Percentiles rank a stretch among this genome's conserved stretches.
Conservation (phyloP, 1,140 invertebrate species). For the Phortica variegata region DNA sequence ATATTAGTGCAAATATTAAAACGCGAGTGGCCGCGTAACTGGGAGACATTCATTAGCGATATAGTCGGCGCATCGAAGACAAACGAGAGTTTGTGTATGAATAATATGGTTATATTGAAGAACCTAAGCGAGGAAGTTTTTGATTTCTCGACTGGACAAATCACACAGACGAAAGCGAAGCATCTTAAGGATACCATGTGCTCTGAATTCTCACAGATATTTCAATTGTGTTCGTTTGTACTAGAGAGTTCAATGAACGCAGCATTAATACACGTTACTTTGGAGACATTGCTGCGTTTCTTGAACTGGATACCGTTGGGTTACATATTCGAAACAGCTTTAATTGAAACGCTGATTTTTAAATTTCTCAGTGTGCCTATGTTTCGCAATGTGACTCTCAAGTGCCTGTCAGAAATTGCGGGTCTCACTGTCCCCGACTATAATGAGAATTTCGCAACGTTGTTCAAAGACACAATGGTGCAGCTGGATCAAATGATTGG, state of each 20-base stretch:
- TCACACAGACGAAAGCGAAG: slow-evolving; percentile 98
- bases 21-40: slow-evolving; percentile 99
- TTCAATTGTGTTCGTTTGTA: slow-evolving; percentile 96
- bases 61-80: slow-evolving; percentile 99
- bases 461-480: slow-evolving; percentile 89
- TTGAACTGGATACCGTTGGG: slow-evolving; percentile 99
- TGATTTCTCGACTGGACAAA: slow-evolving; percentile 96
- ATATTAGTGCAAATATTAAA: slow-evolving; percentile 98
- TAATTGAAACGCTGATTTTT: slow-evolving; percentile 91
- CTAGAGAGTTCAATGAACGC: slow-evolving; percentile 98
- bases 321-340: slow-evolving; percentile 98
- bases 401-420: slow-evolving; percentile 98
- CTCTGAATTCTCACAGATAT: slow-evolving; percentile 97
- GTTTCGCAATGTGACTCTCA: slow-evolving; percentile 97
- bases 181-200: slow-evolving; percentile 99
- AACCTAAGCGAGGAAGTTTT: slow-evolving; percentile 98
- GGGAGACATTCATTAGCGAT: slow-evolving; percentile 98
- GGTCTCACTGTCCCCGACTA: slow-evolving; percentile 85
- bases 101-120: slow-evolving; percentile 98
- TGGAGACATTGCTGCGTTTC: slow-evolving; percentile 95
- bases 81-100: slow-evolving; percentile 98
- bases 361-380: slow-evolving; percentile 97
- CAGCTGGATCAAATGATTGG: slow-evolving; percentile 92
- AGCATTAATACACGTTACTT: slow-evolving; percentile 86
- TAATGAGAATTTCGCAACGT: slow-evolving; percentile 85